Base-by-base conservation (phyloP, 2,113 vertebrate species). In the Alouatta palliata region DNA sequence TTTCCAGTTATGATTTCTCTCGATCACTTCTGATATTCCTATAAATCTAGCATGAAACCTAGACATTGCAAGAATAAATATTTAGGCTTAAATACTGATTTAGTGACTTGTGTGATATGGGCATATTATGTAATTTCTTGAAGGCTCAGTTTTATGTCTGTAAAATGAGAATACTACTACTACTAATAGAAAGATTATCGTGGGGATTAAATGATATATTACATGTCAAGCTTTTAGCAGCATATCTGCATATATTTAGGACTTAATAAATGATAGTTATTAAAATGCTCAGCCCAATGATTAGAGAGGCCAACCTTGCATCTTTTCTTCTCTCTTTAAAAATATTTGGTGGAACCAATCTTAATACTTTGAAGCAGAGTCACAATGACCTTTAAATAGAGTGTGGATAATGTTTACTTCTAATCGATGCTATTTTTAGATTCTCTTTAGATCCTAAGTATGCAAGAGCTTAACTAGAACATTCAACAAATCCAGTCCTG, bases 341-440 rank as follows among this genome's bases (percentile, higher is more conserved):
- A 95, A 54, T 80, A 83, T 52, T 73, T 80, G 37, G 23, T 91
- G 70, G 84, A 76, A 90, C 47, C 17, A 54, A 25, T 66, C 4
- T 37, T 23, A 79, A 30, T 52, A 76, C 40, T 87, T 19, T n/a
- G 43, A 84, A 81, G 30, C 40, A 92, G 56, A 94, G 68, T 89
- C 52, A 52, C 40, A 37, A 2, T 76, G 43, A 96, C 43, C 23
- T 93, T 96, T 81, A 86, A 54, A 66, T 37, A 87, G 75, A 90
- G 5, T 35, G 27, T 56, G 52, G 45, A 27, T 43, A 32, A 8
- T 90, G 21, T 61, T 96, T 89, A 95, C 37, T 82, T 85, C 70
- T 70, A 75, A 76, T 76, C 11, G 20, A 83, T 54, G 23, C 27
- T 92, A 66, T 66, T 92, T 96, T 97, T 64, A 94, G 83, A 87